Base-by-base conservation (phyloP, 2,113 vertebrate genomes). In the Chionomys nivalis region DNA sequence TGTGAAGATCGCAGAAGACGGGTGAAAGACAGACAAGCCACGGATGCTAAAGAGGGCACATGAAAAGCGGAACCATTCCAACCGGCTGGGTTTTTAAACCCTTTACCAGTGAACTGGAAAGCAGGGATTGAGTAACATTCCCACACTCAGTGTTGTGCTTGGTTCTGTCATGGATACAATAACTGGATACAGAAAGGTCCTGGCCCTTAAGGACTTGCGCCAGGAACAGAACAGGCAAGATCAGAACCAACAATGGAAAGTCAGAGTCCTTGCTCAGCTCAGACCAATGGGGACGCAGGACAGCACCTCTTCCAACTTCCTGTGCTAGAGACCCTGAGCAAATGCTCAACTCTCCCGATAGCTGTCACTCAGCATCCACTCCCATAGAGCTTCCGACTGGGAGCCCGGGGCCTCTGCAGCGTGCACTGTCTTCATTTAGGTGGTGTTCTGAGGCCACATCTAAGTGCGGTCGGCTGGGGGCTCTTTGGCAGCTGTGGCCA, bases 401-500 rank as follows among this genome's bases (percentile, higher is more conserved):
- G 61, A 73, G 91, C 93, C 89, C 86, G 21, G 68, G 5, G 23
- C 2, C 68, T 73, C 7, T 0, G 68, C 49, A 42, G 36, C 47
- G 0, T 11, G 36, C 0, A 0, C 44, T 4, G 78, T 31, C 90
- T 87, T 90, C 72, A 72, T 82, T 90, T 75, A 63, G 96, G 94
- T 55, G 72, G 36, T 52, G 47, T 13, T 49, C 65, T 49, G 39
- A 73, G 90, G 24, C 75, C 0, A n/a, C 79, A 2, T 79, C 73
- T 92, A 61, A 82, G 70, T 19, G 7, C 68, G 19, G 96, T 58
- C 90, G 13, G 91, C 55, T 24, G 36, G 7, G 90, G 61, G 85
- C n/a, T 79, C 90, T 82, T 14, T 17, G 93, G 95, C 97, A 95
- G 97, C 97, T 95, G 97, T 5, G 31, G 85, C 90, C 94, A 86